A percentile compares a stretch with the other conserved stretches of the same genome.
phyloP scores from a whole-genome alignment of 2,888 invertebrate genomes.

The Atrina japonica region DNA sequence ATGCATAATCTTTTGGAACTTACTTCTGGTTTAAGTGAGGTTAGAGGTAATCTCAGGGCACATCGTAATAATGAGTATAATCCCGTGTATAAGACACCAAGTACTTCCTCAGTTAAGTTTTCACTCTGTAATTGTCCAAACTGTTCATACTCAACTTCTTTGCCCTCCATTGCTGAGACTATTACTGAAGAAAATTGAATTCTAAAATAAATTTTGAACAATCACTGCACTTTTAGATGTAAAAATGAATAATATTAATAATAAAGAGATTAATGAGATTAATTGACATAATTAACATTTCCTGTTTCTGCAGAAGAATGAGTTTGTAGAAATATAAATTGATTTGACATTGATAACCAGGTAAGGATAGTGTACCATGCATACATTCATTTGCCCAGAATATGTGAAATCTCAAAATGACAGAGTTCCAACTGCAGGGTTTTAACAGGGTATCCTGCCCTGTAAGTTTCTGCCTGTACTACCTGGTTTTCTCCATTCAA shows the following conservation, averaged over 20 bases:
- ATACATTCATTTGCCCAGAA: too few species aligned
- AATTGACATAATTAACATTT: too few species aligned
- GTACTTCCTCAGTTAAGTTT: slow-evolving; percentile 64
- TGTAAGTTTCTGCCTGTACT: too few species aligned
- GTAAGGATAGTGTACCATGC: too few species aligned
- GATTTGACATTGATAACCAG: too few species aligned
- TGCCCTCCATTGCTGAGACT: slow-evolving; percentile 67
- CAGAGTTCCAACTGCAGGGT: too few species aligned
- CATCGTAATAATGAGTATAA: slow-evolving; percentile 64
- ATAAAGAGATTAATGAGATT: too few species aligned
- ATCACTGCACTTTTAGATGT: not conserved
- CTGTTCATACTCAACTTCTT: slow-evolving; percentile 55
- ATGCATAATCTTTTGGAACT: slow-evolving; percentile 10
- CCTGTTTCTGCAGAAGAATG: too few species aligned
- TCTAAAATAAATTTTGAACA: not conserved
- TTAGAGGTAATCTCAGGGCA: slow-evolving; percentile 65
- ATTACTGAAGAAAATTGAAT: slow-evolving; percentile 61
- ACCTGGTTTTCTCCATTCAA: too few species aligned
- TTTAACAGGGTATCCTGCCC: too few species aligned
- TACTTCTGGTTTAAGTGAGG: slow-evolving; percentile 74
- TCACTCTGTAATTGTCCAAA: slow-evolving; percentile 63
- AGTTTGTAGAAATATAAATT: too few species aligned
- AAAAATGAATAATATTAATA: not conserved
- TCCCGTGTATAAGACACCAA: slow-evolving; percentile 70
- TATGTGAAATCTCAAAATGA: too few species aligned